These are phyloP conservation scores for Asobara japonica DNA, from an alignment of 1,140 invertebrate genomes.

Conservation along the genomic window DNA sequence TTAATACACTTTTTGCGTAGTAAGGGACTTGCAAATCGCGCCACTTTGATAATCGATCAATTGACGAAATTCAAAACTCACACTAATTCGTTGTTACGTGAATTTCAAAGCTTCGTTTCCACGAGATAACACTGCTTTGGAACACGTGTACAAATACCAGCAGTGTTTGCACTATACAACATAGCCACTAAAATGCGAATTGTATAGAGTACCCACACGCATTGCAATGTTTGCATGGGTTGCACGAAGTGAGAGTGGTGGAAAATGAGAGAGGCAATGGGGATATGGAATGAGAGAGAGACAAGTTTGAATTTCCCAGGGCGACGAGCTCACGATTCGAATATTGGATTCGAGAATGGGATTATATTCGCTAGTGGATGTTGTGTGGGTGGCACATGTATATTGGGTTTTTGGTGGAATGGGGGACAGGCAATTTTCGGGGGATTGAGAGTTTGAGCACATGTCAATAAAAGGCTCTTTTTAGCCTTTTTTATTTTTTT, in stretches of 20 bases:
- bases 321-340: conserved; percentile 29
- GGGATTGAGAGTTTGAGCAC: conserved; percentile 12
- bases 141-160: conserved; percentile 9
- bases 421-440: conserved; percentile 18
- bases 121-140: conserved; percentile 7
- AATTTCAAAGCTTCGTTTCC: background rate
- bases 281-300: background rate
- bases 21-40: no score
- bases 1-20: no score
- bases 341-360: conserved; percentile 24
- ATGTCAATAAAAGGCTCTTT: no score
- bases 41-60: background rate
- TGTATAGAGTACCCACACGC: conserved; percentile 8
- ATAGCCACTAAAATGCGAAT: conserved; percentile 11
- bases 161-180: background rate
- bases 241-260: background rate
- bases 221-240: conserved; percentile 16
- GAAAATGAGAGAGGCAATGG: conserved; percentile 8
- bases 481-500: no score
- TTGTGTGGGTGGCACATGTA: background rate
- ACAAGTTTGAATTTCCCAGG: conserved; percentile 32
- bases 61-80: background rate
- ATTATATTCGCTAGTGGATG: conserved; percentile 21
- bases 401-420: conserved; percentile 10
- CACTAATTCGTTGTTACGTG: background rate